Base-by-base conservation (phyloP, 2,888 invertebrate species). In the Drosophila affinis region DNA sequence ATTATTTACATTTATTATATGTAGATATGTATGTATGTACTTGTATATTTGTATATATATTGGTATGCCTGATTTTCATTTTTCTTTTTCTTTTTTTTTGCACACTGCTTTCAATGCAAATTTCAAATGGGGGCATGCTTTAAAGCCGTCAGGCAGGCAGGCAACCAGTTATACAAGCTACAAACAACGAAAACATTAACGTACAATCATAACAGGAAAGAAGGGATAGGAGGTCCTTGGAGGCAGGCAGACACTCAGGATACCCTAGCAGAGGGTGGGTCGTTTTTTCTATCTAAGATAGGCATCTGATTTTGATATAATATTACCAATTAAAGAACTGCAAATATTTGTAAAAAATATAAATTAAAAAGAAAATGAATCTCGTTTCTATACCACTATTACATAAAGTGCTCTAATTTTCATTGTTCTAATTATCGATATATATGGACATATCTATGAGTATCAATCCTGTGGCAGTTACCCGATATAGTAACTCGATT, bases 1-100 rank as follows among this genome's bases (percentile, higher is more conserved):
- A 85, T 79, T 88, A 79, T 79, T 75, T 88, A 79, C 81, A 83
- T 78, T 77, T 59, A 82, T 76, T 82, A 73, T 78, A 73, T 80
- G 74, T 80, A 79, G 1, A 6, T 62, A 55, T 44, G 7, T 60
- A 62, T 63, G 53, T 64, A 49, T 60, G 62, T 62, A 59, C 74
- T 62, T 70, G 58, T 81, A 72, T 78, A 54, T 62, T 29, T 45
- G 49, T 56, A 65, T 58, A 53, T 57, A 21, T 21, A 44, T 57
- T 59, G 75, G 67, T 86, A 71, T 82, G 75, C 69, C 58, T 64
- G 68, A 69, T 76, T 73, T 75, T 4, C 5, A 5, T 5, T 34
- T 34, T 34, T 76, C 68, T 71, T 62, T 45, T 65, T 57, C 51
- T 48, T 58, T 49, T 10, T 17, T 61, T 45, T 48, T 56, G 45